Evolutionary conservation across 2,113 vertebrate genomes (phyloP), one percentile per base, ranked within the genome.

Genomic region (Strix aluco): DNA sequence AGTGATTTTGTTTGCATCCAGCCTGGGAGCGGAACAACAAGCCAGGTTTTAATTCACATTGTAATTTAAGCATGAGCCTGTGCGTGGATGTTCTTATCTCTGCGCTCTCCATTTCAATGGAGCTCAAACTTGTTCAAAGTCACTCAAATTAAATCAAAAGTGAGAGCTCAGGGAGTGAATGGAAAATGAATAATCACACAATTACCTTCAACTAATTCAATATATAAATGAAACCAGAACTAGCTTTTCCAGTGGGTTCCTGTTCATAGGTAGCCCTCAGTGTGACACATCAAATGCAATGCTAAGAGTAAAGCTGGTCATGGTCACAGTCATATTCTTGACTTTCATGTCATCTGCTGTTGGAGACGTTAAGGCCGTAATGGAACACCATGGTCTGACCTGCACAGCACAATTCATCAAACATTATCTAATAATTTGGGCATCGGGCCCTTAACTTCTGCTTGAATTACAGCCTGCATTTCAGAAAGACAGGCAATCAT

Each of bases 1-100:
- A 93, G 71, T 90, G 74, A 91, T 90, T 90, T 80, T 80, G 54
- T 90, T 86, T 94, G 32, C 71, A 83, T 88, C 70, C 79, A 91
- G 66, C 21, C 78, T 77, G 54, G 49, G 55, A 94, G 70, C 3
- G 14, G 70, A 95, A 91, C 62, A 83, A 89, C 52, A 82, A 82
- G 54, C 1, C 9, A 10, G 13, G 20, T 77, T 96, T 88, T 69
- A 72, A 86, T 73, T 80, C 86, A 75, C 40, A 11, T 27, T 57
- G 30, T 79, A 69, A 87, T 87, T 88, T 69, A 63, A 81, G 69
- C 13, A 4, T 65, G 55, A 95, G 36, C 26, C 66, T 91, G 40
- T 72, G 36, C 8, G 2, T 70, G 47, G 77, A 82, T 89, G n/a
- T 79, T 91, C 92, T 95, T 95, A 77, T 87, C 86, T 80, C 81